These are phyloP conservation scores for Halcyon chelicuti DNA, from an alignment of 2,797 vertebrate genomes.

Conservation along the genomic window DNA sequence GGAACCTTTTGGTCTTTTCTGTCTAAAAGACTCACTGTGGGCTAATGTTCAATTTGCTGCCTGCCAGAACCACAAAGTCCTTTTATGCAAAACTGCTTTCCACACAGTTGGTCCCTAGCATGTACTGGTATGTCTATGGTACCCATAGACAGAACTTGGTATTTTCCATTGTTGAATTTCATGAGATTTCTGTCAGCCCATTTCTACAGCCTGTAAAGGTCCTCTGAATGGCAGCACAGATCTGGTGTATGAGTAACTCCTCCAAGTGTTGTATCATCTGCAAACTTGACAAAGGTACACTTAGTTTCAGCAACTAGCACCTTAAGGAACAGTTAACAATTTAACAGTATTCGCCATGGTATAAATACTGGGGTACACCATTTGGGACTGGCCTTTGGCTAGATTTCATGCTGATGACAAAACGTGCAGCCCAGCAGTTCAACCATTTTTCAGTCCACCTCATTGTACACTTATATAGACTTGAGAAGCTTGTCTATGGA, in stretches of 20 bases:
- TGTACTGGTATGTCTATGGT: background rate
- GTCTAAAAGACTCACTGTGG: background rate
- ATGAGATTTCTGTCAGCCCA: accelerated
- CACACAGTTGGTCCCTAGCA: too few relatives aligned
- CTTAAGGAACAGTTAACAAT: background rate
- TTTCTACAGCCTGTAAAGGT: background rate
- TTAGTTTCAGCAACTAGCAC: background rate
- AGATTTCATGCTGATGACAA: background rate
- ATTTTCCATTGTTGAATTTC: background rate
- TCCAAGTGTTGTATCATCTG: background rate
- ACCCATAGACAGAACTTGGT: background rate
- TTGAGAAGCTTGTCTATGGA: too few relatives aligned
- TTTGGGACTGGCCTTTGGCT: background rate
- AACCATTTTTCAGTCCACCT: background rate
- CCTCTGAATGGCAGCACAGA: background rate
- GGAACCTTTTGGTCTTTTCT: background rate
- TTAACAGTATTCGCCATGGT: background rate
- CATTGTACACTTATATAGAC: too few relatives aligned
- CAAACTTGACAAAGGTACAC: background rate
- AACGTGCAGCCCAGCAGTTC: too few relatives aligned
- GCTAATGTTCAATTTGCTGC: background rate
- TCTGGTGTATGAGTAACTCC: background rate
- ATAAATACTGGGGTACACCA: accelerated
- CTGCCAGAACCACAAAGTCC: too few relatives aligned
- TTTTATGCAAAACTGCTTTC: too few relatives aligned